These are phyloP conservation scores for Oophaga sylvatica DNA, from an alignment of 2,797 vertebrate genomes.

Conservation along the genomic window DNA sequence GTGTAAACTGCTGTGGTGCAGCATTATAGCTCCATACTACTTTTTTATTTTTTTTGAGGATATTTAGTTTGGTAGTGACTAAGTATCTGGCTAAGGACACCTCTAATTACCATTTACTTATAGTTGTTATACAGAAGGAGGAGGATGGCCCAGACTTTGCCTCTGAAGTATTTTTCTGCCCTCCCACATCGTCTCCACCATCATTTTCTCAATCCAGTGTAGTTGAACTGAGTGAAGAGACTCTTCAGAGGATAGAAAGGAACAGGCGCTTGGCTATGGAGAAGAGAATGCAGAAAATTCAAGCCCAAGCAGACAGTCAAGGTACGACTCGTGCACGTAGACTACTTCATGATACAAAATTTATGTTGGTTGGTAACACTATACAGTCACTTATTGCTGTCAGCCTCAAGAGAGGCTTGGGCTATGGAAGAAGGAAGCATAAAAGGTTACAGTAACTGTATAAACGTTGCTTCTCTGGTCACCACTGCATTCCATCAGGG, in stretches of 20 bases:
- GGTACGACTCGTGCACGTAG: conserved; percentile 13
- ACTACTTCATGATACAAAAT: background rate
- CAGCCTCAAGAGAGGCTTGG: background rate
- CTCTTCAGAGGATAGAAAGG: conserved; percentile 81
- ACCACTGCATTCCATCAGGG: too few relatives aligned
- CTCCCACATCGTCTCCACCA: background rate
- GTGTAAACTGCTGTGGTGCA: background rate
- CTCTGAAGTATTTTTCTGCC: conserved; percentile 41
- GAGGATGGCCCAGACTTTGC: conserved; percentile 43
- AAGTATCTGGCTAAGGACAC: too few relatives aligned
- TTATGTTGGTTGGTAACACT: background rate
- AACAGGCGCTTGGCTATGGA: conserved; percentile 88
- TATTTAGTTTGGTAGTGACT: too few relatives aligned
- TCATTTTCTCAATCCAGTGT: conserved; percentile 8
- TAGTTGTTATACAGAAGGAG: conserved; percentile 65
- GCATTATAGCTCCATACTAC: background rate
- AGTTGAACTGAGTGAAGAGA: conserved; percentile 80
- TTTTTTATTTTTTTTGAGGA: too few relatives aligned
- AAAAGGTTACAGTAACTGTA: too few relatives aligned
- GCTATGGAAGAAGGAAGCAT: too few relatives aligned
- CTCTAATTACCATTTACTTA: background rate
- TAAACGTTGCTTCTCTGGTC: too few relatives aligned
- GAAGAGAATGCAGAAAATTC: conserved; percentile 80
- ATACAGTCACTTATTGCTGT: background rate
- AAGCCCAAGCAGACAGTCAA: conserved; percentile 60